These are phyloP conservation scores for Epistrophe grossulariae DNA, from an alignment of 2,888 invertebrate species.

Conservation along the genomic window DNA sequence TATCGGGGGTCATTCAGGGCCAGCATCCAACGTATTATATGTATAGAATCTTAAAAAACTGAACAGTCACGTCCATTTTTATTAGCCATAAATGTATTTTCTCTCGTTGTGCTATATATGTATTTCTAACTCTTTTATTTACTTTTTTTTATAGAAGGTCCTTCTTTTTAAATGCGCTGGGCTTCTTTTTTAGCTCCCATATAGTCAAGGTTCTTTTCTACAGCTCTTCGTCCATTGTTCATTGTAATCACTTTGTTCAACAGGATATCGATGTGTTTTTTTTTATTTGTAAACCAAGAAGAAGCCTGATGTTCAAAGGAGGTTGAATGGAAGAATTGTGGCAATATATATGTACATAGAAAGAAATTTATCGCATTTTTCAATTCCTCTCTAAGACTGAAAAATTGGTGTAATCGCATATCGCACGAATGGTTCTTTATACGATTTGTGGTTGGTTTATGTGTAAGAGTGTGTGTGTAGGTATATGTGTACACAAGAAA, in stretches of 20 bases:
- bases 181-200: constrained; percentile 20
- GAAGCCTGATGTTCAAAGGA: not conserved
- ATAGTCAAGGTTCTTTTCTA: constrained; percentile 13
- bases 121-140: constrained; percentile 67
- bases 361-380: constrained; percentile 70
- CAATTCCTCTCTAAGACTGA: constrained; percentile 64
- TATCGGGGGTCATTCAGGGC: constrained; percentile 28
- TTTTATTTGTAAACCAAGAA: constrained; percentile 12
- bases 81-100: constrained; percentile 76
- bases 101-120: constrained; percentile 22
- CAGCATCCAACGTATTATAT: constrained; percentile 12
- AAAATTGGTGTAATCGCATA: constrained; percentile 73
- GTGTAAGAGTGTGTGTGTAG: not conserved
- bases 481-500: not conserved
- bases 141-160: constrained; percentile 60
- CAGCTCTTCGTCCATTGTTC: constrained; percentile 44
- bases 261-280: constrained; percentile 69
- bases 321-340: not conserved
- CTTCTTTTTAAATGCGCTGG: constrained; percentile 24
- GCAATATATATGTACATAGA: constrained; percentile 15
- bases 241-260: constrained; percentile 75
- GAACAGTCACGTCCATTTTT: constrained; percentile 73
- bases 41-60: constrained; percentile 59
- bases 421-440: constrained; percentile 47
- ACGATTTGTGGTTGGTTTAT: constrained; percentile 31